Evolutionary conservation across 2,113 vertebrate species (phyloP).

Genomic region (Platysteira castanea): DNA sequence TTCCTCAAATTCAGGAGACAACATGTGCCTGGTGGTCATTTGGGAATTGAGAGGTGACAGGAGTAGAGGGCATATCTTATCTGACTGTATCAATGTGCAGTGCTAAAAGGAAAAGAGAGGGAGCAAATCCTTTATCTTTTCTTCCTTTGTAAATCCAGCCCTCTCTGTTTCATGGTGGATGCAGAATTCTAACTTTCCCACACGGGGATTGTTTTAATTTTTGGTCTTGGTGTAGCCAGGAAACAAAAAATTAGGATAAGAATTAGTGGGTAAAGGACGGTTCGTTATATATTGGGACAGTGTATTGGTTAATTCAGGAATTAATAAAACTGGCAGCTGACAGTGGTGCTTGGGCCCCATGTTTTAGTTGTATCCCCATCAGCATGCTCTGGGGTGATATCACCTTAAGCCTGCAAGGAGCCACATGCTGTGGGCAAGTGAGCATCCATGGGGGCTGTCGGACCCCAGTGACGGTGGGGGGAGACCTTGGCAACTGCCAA

Average conservation of each 20-base stretch:
- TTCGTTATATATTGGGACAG: rapidly evolving
- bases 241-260: neutral
- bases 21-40: neutral
- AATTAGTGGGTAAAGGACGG: neutral
- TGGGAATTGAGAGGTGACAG: neutral
- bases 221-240: neutral
- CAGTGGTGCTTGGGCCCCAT: neutral
- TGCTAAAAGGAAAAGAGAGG: neutral
- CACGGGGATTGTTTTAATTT: neutral
- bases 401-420: neutral
- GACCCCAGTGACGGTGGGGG: neutral
- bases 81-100: neutral
- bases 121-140: neutral
- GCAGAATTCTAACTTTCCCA: neutral
- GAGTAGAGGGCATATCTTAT: neutral
- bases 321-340: neutral
- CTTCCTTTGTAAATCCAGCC: neutral
- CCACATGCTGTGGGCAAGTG: neutral
- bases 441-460: neutral
- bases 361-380: neutral
- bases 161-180: neutral
- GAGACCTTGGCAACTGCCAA: neutral
- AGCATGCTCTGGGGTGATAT: neutral
- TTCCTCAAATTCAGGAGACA: neutral
- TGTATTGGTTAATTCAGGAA: neutral